These are phyloP conservation scores for Pungitius pungitius DNA, from an alignment of 2,113 vertebrate species.

Conservation along the genomic window DNA sequence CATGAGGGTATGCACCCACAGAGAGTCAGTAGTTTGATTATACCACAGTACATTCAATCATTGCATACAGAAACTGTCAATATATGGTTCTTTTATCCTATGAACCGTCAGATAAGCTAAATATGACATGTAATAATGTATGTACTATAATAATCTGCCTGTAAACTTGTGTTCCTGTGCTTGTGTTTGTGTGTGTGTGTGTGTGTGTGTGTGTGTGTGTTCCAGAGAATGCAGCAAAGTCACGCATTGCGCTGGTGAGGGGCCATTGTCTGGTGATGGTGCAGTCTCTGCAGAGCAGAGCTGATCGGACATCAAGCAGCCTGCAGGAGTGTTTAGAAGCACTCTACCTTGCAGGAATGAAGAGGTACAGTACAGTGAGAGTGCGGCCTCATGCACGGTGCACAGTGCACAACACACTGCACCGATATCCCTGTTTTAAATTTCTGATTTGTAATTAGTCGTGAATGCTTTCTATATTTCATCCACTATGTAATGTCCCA, in stretches of 20 bases:
- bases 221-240: conserved; percentile 80
- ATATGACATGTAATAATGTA: not conserved
- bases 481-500: not conserved
- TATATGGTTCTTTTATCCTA: not conserved
- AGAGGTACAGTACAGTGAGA: conserved; percentile 76
- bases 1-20: conserved; percentile 83
- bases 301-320: conserved; percentile 76
- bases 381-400: not conserved
- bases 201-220: conserved; percentile 26
- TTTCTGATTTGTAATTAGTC: not conserved
- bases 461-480: not conserved
- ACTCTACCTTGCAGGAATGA: conserved; percentile 85
- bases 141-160: not conserved
- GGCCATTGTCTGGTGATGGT: conserved; percentile 79
- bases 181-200: too few species aligned
- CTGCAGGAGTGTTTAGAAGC: conserved; percentile 86
- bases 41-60: not conserved
- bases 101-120: not conserved
- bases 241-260: conserved; percentile 85
- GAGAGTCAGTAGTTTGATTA: not conserved
- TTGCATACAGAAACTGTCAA: not conserved
- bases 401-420: not conserved
- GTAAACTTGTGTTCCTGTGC: conserved; percentile 4
- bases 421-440: not conserved
- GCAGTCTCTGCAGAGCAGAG: conserved; percentile 77